Conservation (phyloP, 1,140 invertebrate genomes). For the Tetramorium simillimum region DNA sequence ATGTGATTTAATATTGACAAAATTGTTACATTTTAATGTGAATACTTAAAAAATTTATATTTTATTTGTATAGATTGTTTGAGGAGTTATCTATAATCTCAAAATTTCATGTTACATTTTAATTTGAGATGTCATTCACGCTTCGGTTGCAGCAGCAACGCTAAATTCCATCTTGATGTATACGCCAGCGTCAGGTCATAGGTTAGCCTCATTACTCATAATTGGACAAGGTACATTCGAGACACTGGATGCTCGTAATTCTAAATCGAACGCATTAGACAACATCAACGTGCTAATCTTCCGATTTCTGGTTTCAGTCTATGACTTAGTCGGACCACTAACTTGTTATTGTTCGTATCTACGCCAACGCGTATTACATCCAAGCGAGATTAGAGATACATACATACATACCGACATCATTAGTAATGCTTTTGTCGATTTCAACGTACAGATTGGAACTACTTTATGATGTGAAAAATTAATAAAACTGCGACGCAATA, state of each 20-base stretch:
- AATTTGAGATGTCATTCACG: background rate
- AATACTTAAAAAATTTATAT: background rate
- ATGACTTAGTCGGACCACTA: slow-evolving; percentile 45
- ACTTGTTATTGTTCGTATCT: slow-evolving; percentile 15
- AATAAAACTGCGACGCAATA: background rate
- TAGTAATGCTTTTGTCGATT: background rate
- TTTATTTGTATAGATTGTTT: background rate
- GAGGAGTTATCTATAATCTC: background rate
- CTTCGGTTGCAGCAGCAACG: background rate
- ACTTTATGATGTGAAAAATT: background rate
- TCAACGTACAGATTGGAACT: background rate
- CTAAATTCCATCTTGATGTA: background rate
- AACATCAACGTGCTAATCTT: slow-evolving; percentile 62
- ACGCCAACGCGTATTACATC: background rate
- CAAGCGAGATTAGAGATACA: background rate
- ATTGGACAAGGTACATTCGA: slow-evolving; percentile 39
- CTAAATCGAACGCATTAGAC: slow-evolving; percentile 61
- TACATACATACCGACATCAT: background rate
- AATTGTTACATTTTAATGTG: too few relatives aligned
- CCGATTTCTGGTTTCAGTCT: slow-evolving; percentile 65
- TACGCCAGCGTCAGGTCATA: background rate
- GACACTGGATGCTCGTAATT: slow-evolving; percentile 51
- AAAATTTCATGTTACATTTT: background rate
- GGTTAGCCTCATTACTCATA: slow-evolving; percentile 60
- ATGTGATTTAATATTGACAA: background rate